Evolutionary conservation across 2,888 invertebrate genomes (phyloP).

Genomic region (Acronicta aceris): DNA sequence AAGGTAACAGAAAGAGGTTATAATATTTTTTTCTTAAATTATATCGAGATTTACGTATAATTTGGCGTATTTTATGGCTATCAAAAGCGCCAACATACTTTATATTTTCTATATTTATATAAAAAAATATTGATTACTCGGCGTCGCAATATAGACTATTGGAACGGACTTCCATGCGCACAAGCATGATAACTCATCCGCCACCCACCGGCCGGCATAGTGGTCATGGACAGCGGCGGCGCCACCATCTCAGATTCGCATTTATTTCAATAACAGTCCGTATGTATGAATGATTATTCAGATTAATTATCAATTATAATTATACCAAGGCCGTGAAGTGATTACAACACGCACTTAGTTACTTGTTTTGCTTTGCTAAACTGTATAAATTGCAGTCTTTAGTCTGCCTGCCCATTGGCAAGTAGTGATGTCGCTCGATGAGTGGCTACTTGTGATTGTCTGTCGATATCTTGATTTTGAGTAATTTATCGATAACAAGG

Average conservation of each 20-base stretch:
- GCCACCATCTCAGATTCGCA: constrained; percentile 42
- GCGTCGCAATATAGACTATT: constrained; percentile 35
- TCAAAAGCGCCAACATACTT: background rate
- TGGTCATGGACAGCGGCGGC: constrained; percentile 46
- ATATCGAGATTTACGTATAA: too few relatives aligned
- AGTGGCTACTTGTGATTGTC: too few relatives aligned
- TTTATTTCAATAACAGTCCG: constrained; percentile 31
- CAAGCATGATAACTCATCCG: constrained; percentile 43
- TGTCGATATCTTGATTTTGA: too few relatives aligned
- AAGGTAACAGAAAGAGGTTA: background rate
- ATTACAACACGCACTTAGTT: too few relatives aligned
- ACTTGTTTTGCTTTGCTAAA: too few relatives aligned
- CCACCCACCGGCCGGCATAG: constrained; percentile 47
- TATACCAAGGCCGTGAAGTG: background rate
- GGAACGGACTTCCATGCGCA: constrained; percentile 53
- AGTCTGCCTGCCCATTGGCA: too few relatives aligned
- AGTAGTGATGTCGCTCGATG: too few relatives aligned
- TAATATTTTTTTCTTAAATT: background rate
- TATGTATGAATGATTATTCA: background rate
- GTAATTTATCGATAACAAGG: too few relatives aligned
- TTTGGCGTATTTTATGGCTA: too few relatives aligned
- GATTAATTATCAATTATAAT: too few relatives aligned
- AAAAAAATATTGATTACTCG: constrained; percentile 39
- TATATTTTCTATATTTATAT: background rate
- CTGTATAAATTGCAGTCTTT: too few relatives aligned